Evolutionary conservation across 2,888 invertebrate genomes (phyloP), one percentile per base, ranked within the genome.

Genomic region (Chymomyza fuscimana): DNA sequence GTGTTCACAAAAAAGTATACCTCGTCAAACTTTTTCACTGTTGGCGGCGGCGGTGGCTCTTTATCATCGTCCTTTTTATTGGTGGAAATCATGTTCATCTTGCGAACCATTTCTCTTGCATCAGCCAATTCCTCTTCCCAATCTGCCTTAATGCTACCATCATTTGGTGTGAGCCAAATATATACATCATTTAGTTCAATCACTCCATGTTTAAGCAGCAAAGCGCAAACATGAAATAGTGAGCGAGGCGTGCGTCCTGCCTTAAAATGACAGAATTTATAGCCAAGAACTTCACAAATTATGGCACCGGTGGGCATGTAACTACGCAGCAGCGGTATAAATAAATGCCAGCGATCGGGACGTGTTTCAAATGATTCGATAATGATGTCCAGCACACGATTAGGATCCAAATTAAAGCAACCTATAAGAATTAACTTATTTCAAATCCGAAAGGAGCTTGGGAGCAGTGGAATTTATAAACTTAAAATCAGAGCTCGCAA

Each of bases 381-480:
- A 81, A 99, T 96, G 75, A 99, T 95, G 91, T 99, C 99, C 78
- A 99, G 93, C 15, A 99, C 98, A 89, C 99, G 94, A 92, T 99
- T 99, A 5, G 99, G 99, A 92, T 99, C 99, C 91, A 99, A 94
- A 93, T 99, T 99, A 91, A 99, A 99, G 92, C 98, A 99, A 89
- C 99, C 99, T 97, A 91, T 16, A 58, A 3, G 4, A 9, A 51
- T 10, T 0, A 50, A 9, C n/a, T 22, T 51, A 1, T 9, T 51
- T 4, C 56, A 6, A 52, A 9, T 58, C 50, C 29, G 9, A 7
- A 51, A 6, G 36, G 36, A 22, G 25, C 25, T 25, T 25, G 25
- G 4, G 3, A 25, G 4, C 25, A 25, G 9, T 32, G 32, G 7
- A 32, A 32, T 32, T 32, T 32, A 32, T 32, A 32, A 7, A 32